Evolutionary conservation across 2,888 invertebrate species (phyloP), one percentile per base, ranked within the genome.

Genomic region (Acrobasis repandana): DNA sequence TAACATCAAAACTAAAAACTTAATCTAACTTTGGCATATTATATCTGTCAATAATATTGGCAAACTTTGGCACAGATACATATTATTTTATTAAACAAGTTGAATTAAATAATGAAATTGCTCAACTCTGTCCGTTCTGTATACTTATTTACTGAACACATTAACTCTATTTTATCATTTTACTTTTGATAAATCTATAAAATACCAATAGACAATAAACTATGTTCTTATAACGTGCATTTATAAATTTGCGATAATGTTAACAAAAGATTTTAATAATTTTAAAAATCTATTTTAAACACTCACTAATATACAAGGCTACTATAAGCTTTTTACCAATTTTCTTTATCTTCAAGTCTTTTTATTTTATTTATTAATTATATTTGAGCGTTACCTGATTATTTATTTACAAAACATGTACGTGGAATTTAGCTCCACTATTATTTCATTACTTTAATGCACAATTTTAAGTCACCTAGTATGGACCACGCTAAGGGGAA

Each of bases 401-500:
- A 85, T 80, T 79, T 90, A 90, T 90, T 68, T 88, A 90, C 86
- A 87, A 72, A 73, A 68, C 67, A 69, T 76, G 74, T 73, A 78
- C 73, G 79, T 77, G 73, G 76, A 75, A 80, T 77, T 80, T 77
- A 70, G 69, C 71, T 75, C 80, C 76, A 80, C 75, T 80, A 84
- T 86, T 85, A 85, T 80, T 82, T 81, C 16, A 83, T 78, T 71
- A 79, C 75, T 88, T 89, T 91, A 91, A 90, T 89, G 87, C 89
- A 90, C 87, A 83, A 82, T 84, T 82, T 90, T 92, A 92, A 92
- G 89, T 92, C 90, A 90, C 89, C 88, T 92, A 90, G 77, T 83
- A 86, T 92, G 92, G 92, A 91, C 92, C 92, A 86, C 92, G 86
- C 90, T 90, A 91, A 86, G 73, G 79, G 87, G 79, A 69, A 67